Evolutionary conservation across 2,888 invertebrate genomes (phyloP), one percentile per base, ranked within the genome.

Genomic region (Thumatha senex): DNA sequence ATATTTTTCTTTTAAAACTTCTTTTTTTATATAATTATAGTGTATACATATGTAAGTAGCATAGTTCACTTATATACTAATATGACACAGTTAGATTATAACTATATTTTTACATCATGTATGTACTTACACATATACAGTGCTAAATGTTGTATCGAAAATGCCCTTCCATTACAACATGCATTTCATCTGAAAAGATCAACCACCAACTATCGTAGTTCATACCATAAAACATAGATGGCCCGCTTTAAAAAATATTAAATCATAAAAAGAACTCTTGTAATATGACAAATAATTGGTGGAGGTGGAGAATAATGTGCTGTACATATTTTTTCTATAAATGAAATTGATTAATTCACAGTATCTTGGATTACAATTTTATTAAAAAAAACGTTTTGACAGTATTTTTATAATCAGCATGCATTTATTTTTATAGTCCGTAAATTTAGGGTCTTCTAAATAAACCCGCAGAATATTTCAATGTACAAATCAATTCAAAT

Each of bases 31-130:
- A 86, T 86, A 82, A 80, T 81, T 80, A 84, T 86, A 82, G 69
- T 67, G 74, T 75, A 85, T 83, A 81, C 82, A 85, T 86, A 88
- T 78, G 87, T 89, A 90, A 89, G 88, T 89, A 90, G 89, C 84
- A 84, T 89, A 89, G 82, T 88, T 88, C 83, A 86, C 89, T 91
- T 91, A 91, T 56, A 56, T 48, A 58, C 90, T 91, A 91, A 84
- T 91, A 91, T 91, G 91, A 91, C 91, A 91, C 91, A 91, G 86
- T 90, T 89, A 89, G 80, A 82, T 86, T 89, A 86, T 73, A 76
- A 67, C 86, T 88, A 89, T 78, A 80, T 84, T 87, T 88, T 86
- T 88, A 88, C 84, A 86, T 81, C 80, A 80, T 84, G 77, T 83
- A 86, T 85, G 84, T 88, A 88, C 84, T 86, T 89, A 89, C 86